phyloP scores from a whole-genome alignment of 1,140 invertebrate species.

The Bombus sylvicola region DNA sequence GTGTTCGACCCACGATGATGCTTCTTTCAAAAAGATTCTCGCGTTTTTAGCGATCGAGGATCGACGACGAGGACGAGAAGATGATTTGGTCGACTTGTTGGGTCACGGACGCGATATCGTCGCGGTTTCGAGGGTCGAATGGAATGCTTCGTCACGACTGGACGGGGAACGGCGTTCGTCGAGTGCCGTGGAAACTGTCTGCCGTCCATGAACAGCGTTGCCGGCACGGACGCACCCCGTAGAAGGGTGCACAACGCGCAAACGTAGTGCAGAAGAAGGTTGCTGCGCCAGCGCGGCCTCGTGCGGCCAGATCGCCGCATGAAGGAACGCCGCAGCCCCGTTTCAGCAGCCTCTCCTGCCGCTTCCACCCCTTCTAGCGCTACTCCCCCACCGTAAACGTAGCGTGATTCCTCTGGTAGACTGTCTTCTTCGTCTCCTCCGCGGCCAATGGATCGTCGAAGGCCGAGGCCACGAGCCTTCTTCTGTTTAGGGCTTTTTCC shows the following conservation, averaged over 20 bases:
- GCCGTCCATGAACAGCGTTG: constrained; percentile 51
- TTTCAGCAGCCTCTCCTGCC: constrained; percentile 30
- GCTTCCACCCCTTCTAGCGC: neutral
- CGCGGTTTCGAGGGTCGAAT: neutral
- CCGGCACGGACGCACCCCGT: constrained; percentile 69
- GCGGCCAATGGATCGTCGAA: constrained; percentile 4
- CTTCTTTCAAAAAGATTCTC: neutral
- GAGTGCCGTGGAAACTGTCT: constrained; percentile 51
- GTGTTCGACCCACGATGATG: neutral
- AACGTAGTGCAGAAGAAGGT: neutral
- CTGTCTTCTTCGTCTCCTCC: constrained; percentile 5
- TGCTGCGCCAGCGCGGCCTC: constrained; percentile 45
- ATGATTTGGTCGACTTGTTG: neutral
- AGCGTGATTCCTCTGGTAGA: too few relatives aligned
- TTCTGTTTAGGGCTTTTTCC: neutral
- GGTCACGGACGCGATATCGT: neutral
- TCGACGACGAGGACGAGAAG: neutral
- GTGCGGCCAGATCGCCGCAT: constrained; percentile 53
- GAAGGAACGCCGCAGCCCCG: constrained; percentile 57
- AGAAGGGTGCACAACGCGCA: constrained; percentile 52
- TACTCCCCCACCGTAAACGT: neutral
- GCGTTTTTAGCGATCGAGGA: too few relatives aligned
- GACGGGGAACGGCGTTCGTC: constrained; percentile 34
- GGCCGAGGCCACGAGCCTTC: constrained; percentile 36
- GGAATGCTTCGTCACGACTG: constrained; percentile 1